A percentile compares a stretch with the other conserved stretches of the same genome.
phyloP scores from a whole-genome alignment of 2,797 vertebrate genomes.

The Sciurus vulgaris region DNA sequence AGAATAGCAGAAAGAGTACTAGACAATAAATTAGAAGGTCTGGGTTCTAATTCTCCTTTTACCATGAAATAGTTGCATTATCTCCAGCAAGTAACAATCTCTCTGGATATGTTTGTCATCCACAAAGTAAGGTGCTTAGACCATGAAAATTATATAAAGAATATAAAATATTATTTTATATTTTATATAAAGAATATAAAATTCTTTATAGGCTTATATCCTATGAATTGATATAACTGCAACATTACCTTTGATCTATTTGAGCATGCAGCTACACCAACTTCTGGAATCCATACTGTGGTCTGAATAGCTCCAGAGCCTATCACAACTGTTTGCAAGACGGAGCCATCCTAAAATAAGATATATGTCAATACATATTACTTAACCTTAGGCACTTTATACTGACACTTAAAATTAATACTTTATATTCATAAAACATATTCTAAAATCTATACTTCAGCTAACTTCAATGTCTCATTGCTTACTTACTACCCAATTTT shows the following conservation, averaged over 20 bases:
- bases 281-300: conserved; percentile 98
- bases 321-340: conserved; percentile 96
- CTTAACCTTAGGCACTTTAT: neutral
- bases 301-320: conserved; percentile 97
- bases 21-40: neutral
- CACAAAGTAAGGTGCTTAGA: neutral
- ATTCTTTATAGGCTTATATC: neutral
- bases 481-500: neutral
- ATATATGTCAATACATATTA: neutral
- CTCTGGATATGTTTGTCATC: neutral
- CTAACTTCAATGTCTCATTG: conserved; percentile 39
- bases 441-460: conserved; percentile 54
- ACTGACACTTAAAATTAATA: conserved; percentile 48
- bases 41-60: conserved; percentile 30
- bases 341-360: conserved; percentile 93
- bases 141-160: too few relatives aligned
- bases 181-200: too few relatives aligned
- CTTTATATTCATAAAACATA: conserved; percentile 47
- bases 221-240: neutral
- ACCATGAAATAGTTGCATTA: neutral
- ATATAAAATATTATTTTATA: too few relatives aligned
- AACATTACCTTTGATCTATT: conserved; percentile 96
- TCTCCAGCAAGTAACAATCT: conserved; percentile 19
- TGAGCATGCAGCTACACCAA: conserved; percentile 97
- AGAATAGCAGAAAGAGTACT: neutral